Conservation (phyloP, 1,140 invertebrate species). For the Pachypsylla venusta region DNA sequence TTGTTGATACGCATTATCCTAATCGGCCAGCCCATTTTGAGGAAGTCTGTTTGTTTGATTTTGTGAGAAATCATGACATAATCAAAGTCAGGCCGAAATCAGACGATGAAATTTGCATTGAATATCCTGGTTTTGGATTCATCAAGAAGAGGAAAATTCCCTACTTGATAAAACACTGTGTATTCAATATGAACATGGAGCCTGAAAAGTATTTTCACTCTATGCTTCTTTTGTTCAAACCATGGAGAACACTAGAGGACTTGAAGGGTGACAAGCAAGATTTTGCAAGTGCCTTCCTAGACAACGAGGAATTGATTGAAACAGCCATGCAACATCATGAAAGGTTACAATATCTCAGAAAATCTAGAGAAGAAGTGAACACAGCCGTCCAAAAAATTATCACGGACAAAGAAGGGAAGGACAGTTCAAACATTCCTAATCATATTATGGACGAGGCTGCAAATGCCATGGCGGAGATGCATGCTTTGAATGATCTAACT, state of each 20-base stretch:
- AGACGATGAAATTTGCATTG: slow-evolving; percentile 21
- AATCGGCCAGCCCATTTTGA: slow-evolving; percentile 22
- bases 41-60: slow-evolving; percentile 21
- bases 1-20: slow-evolving; percentile 25
- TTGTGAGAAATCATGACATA: slow-evolving; percentile 14
- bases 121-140: slow-evolving; percentile 7
- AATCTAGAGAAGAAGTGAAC: slow-evolving; percentile 19
- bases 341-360: slow-evolving; percentile 20
- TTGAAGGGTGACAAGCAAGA: slow-evolving; percentile 6
- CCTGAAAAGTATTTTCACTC: slow-evolving; percentile 15
- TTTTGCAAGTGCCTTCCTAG: slow-evolving; percentile 6
- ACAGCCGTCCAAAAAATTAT: slow-evolving; percentile 12
- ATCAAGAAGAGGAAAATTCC: slow-evolving; percentile 8
- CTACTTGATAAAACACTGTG: slow-evolving; percentile 11
- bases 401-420: background rate
- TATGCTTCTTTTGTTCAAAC: slow-evolving; percentile 14
- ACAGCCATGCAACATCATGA: slow-evolving; percentile 21
- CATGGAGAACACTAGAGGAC: slow-evolving; percentile 11
- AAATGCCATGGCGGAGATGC: background rate
- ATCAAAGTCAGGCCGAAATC: slow-evolving; percentile 15
- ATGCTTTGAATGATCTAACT: background rate
- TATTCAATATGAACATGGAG: slow-evolving; percentile 8
- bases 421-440: background rate
- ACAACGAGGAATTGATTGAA: background rate
- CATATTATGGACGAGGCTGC: background rate